Base-by-base conservation (phyloP, 1,140 invertebrate genomes). In the Pseudachorutes palmiensis region DNA sequence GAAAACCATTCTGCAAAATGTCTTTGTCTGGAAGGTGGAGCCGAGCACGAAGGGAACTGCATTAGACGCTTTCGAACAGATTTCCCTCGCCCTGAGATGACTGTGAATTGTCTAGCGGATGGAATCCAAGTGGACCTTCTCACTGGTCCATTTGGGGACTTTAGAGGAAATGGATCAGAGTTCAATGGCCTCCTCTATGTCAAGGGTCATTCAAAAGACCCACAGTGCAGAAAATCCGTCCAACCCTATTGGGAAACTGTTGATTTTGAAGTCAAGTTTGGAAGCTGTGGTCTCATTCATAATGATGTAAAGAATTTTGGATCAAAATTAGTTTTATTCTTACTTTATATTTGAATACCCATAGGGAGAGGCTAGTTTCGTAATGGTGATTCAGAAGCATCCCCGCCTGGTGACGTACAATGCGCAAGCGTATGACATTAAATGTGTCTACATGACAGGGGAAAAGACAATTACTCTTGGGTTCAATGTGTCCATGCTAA, bases 401-500 rank as follows among this genome's bases (percentile, higher is more conserved):
- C 92, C 92, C 0, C 94, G 92, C 83, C 79, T 96, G 2, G 88
- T 95, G n/a, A 96, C 93, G 2, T 92, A 90, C 76, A 91, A 93
- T 74, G 91, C 92, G 1, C 91, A 94, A 80, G 92, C 93, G 0
- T 96, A 95, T 79, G 91, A 94, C 77, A 93, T 95, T 57, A 92
- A 91, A 78, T 96, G 93, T 78, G 87, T 94, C 60, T 95, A 95
- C 77, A 89, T 93, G 78, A 94, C 91, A 1, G 91, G 91, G 66
- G 92, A 94, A 78, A 91, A 93, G 78, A 94, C 92, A 64, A 91
- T 96, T 0, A 94, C 90, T 0, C 79, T 95, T 3, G 92, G 92
- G 5, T 95, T 96, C 77, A 95, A 95, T 75, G 92, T 96, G 0
- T 93, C 91, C 0, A 95, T 95, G 92, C 79, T 95, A 61, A 96